Base-by-base conservation (phyloP, 2,797 vertebrate species). In the Labeo calbasu region DNA sequence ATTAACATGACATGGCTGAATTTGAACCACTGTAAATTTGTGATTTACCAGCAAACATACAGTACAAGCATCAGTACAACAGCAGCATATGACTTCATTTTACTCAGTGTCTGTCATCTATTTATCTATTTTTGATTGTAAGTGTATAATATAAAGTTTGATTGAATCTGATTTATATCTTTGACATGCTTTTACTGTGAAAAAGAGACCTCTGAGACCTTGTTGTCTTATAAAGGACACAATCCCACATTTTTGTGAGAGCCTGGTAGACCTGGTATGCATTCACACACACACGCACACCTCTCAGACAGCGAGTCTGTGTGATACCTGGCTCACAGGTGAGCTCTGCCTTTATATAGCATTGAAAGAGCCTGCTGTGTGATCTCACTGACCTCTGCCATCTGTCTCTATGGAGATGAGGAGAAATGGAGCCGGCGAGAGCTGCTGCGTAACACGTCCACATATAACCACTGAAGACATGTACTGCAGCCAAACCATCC, bases 261-360 rank as follows among this genome's bases (percentile, higher is more conserved):
- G 50, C 2, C 10, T 73, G 71, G 25, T 73, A 73, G 25, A 68
- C 36, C 25, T 19, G 25, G 46, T 11, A 23, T 70, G 68, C 15
- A 25, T 7, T 5, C 48, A 19, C 72, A 55, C 71, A 53, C 50
- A 21, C 51, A 17, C 53, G 4, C 55, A 77, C 36, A 77, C 72
- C 43, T 32, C 19, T 73, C 36, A 77, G 76, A 68, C 78, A 85
- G 55, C 66, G 83, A 86, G 68, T 68, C 73, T 19, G 66, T 82
- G 85, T 83, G 76, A 65, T 79, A 79, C 71, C 86, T 88, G 78
- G 36, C 76, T 84, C 89, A 32, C 43, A 72, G 89, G 84, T 80
- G 85, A 84, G 85, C 75, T 51, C 84, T 73, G 68, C 88, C 89
- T 86, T 90, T 90, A 94, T 94, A 94, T 94, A 95, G 92, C 89